Evolutionary conservation across 2,113 vertebrate species (phyloP), one percentile per base, ranked within the genome.

Genomic region (Nymphicus hollandicus): DNA sequence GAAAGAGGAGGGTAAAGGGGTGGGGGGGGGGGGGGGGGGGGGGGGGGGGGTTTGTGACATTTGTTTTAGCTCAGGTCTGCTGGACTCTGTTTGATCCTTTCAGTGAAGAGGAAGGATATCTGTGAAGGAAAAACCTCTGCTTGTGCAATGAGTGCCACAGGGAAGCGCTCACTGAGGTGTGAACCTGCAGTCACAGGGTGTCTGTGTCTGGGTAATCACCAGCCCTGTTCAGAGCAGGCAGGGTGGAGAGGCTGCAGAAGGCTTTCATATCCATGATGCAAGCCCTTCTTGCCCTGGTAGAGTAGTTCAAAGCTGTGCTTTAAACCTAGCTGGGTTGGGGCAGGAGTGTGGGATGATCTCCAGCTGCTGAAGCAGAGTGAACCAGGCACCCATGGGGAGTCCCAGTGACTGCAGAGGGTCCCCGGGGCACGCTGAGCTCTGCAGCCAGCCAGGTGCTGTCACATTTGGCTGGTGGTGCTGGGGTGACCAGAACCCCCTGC

Each of bases 361-460:
- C 79, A 69, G 13, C 55, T 91, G n/a, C 28, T 43, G 46, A 29
- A 20, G 3, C 4, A 46, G 37, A 61, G 18, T 28, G 31, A 44
- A 6, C 5, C 22, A n/a, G 39, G 58, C 7, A 19, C 37, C 41
- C 10, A 0, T 10, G 23, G 27, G 17, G 5, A 46, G 15, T 2
- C 4, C 3, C 49, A 6, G 5, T 37, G 44, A 41, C 25, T 13
- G 41, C 52, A 63, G 44, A 35, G 58, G 11, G 43, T 61, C 16
- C n/a, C 13, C 29, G 25, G 43, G 17, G n/a, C 66, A 15, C 4
- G 0, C 14, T 5, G 6, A 58, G 53, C 56, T 78, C 76, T 79
- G 70, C 71, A 41, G 73, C 44, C 44, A 12, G 63, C 1, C 11
- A 39, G 66, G 63, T 86, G 63, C 78, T 25, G 4, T 25, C 3